Evolutionary conservation across 2,888 invertebrate species (phyloP), one percentile per base, ranked within the genome.

Genomic region (Limnephilus auricula): DNA sequence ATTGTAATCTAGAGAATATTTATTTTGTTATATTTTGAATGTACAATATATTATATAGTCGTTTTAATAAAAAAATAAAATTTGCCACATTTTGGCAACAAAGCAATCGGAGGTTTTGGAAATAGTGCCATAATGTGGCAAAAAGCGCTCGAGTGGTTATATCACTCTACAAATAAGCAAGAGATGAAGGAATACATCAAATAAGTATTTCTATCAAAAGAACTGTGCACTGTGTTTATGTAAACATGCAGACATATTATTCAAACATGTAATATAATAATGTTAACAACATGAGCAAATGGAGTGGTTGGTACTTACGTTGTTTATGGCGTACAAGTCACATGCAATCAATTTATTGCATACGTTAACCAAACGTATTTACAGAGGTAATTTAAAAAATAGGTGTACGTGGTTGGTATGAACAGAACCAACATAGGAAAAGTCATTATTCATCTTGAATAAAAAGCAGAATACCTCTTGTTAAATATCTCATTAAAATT

Each of bases 311-410:
- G 50, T 65, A 65, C 50, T 65, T 25, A 25, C 1, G 25, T 65
- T 25, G 6, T 50, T 50, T 50, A 65, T 18, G 82, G 82, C 82
- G 10, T 37, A 10, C 84, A 78, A 65, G 37, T 87, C 87, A 87
- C 87, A 87, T 78, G 87, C 50, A 65, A 87, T 87, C 87, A 87
- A 87, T 87, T 87, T 78, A 45, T 18, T 65, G 50, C 85, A 85
- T 25, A 6, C 84, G 31, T 18, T 32, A 65, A 87, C 31, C 25
- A 25, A 78, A n/a, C 15, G 25, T 87, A 10, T 87, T 34, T 87
- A 12, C 87, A 65, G 65, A 78, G 87, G 78, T 78, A 87, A 85
- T 85, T 85, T 85, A 32, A 40, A 18, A 45, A 9, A 18, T 85
- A 45, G 25, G 18, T 65, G 50, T 65, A 65, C 5, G 50, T 65